Percentiles rank a stretch among this genome's conserved stretches.
Conservation (phyloP, 2,113 vertebrate species). For the Actinemys pallida region DNA sequence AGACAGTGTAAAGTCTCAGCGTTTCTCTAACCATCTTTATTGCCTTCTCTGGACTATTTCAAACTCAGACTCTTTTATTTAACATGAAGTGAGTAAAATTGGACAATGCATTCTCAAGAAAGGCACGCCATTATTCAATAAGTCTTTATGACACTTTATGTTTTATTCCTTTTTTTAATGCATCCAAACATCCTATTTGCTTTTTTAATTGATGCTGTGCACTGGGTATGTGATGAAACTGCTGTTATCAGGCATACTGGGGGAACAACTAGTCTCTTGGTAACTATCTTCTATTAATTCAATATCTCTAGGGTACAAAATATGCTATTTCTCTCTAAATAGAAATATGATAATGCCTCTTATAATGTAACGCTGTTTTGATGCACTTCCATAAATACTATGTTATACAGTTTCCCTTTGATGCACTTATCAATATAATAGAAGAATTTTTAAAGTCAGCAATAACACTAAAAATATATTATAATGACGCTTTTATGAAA, state of each 20-base stretch:
- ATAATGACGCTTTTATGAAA: conserved; percentile 33
- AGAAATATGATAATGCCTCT: conserved; percentile 18
- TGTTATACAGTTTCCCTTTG: conserved; percentile 27
- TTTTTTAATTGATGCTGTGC: background rate
- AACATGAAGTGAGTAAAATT: background rate
- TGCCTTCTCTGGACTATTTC: background rate
- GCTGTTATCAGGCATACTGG: background rate
- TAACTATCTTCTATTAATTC: conserved; percentile 37
- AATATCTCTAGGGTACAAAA: conserved; percentile 35
- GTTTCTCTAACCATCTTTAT: background rate
- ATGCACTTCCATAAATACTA: conserved; percentile 35
- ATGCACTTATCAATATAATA: conserved; percentile 1
- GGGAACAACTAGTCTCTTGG: background rate
- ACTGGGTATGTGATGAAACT: background rate
- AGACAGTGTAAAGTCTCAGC: background rate
- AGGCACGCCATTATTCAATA: background rate
- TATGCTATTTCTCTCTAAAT: conserved; percentile 2
- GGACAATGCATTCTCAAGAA: background rate
- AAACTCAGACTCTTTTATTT: background rate
- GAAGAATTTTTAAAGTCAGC: conserved; percentile 31
- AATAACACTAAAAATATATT: conserved; percentile 43
- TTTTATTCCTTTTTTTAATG: background rate
- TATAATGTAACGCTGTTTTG: conserved; percentile 18
- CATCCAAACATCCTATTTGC: background rate
- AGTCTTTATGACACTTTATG: background rate